Percentiles rank a stretch among this genome's conserved stretches.
phyloP scores from a whole-genome alignment of 1,140 invertebrate genomes.

The Leptinotarsa lineolata region DNA sequence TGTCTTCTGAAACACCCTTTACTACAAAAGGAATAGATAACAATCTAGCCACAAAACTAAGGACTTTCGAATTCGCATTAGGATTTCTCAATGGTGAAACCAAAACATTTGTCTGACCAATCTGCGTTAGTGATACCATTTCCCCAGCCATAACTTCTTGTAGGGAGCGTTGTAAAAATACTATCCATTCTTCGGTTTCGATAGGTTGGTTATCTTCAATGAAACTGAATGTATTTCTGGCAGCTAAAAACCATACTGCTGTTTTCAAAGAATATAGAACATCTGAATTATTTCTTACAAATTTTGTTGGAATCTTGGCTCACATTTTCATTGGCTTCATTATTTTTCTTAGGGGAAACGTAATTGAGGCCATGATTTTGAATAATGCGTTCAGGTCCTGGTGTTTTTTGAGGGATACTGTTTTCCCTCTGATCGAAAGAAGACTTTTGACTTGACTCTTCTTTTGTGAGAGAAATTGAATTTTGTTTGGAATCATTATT shows the following conservation, averaged over 20 bases:
- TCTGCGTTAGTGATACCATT: conserved; percentile 70
- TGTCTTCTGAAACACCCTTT: conserved; percentile 58
- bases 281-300: not conserved
- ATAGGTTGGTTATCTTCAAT: conserved; percentile 64
- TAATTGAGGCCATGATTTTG: not conserved
- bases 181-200: conserved; percentile 83
- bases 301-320: not conserved
- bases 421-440: not conserved
- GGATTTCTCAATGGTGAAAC: conserved; percentile 71
- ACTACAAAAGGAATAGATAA: conserved; percentile 73
- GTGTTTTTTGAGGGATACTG: not conserved
- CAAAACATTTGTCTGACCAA: conserved; percentile 69
- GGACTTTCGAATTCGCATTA: conserved; percentile 65
- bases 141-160: conserved; percentile 75
- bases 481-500: conserved; percentile 30
- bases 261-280: not conserved
- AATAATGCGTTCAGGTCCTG: not conserved
- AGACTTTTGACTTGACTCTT: not conserved
- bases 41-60: conserved; percentile 71
- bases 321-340: not conserved
- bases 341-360: not conserved
- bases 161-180: conserved; percentile 71
- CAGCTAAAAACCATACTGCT: conserved; percentile 27
- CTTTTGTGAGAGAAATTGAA: not conserved
- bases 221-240: conserved; percentile 49